Evolutionary conservation across 2,797 vertebrate species (phyloP).

Genomic region (Florisuga fusca): DNA sequence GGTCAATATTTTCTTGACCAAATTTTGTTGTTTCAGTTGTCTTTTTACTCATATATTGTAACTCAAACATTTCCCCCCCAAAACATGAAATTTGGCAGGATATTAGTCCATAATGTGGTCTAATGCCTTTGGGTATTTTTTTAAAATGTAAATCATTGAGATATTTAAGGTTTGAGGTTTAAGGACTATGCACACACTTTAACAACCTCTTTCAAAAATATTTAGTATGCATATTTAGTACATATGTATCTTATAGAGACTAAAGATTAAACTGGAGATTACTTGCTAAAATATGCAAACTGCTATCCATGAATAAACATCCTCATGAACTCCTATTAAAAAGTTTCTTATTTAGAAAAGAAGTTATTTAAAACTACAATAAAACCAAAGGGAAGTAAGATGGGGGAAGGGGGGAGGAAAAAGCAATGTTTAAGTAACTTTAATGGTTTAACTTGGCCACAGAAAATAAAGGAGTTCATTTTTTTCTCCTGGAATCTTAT

Average conservation of each 20-base stretch:
- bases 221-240: slow-evolving; percentile 80
- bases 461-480: slow-evolving; percentile 16
- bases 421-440: not conserved
- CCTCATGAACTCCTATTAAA: slow-evolving; percentile 44
- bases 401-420: not conserved
- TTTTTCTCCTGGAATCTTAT: slow-evolving; percentile 39
- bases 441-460: slow-evolving; percentile 47
- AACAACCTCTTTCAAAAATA: slow-evolving; percentile 77
- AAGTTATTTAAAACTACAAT: slow-evolving; percentile 40
- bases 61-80: slow-evolving; percentile 64
- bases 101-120: slow-evolving; percentile 77
- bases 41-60: slow-evolving; percentile 67
- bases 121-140: slow-evolving; percentile 80
- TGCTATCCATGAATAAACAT: slow-evolving; percentile 62
- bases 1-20: slow-evolving; percentile 77
- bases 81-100: slow-evolving; percentile 76
- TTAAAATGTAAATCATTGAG: slow-evolving; percentile 78
- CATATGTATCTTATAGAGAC: slow-evolving; percentile 71
- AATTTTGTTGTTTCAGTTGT: slow-evolving; percentile 82
- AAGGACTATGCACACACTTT: slow-evolving; percentile 75
- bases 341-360: slow-evolving; percentile 3
- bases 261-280: slow-evolving; percentile 74
- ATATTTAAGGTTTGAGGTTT: slow-evolving; percentile 80
- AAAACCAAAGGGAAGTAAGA: slow-evolving; percentile 50
- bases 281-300: slow-evolving; percentile 76